Percentiles rank a stretch among this genome's conserved stretches.
Conservation (phyloP, 2,113 vertebrate genomes). For the Cheirogaleus medius region DNA sequence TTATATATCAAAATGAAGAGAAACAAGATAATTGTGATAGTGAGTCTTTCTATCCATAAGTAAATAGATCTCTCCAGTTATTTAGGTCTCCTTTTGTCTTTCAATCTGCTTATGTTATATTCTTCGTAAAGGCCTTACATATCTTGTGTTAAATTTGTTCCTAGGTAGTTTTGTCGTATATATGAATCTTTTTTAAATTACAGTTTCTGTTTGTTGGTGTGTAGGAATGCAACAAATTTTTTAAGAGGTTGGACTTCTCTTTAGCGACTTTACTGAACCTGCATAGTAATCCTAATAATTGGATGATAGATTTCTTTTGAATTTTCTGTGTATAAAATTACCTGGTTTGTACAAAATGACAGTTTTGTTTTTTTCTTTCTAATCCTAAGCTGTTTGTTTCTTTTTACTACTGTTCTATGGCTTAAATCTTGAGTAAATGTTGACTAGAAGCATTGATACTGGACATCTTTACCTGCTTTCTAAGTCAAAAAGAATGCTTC, state of each 20-base stretch:
- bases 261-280: background rate
- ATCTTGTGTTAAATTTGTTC: background rate
- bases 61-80: background rate
- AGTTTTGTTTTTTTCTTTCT: background rate
- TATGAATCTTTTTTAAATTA: background rate
- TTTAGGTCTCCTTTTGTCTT: background rate
- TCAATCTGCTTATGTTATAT: background rate
- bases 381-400: background rate
- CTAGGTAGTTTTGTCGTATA: background rate
- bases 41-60: background rate
- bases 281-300: background rate
- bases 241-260: background rate
- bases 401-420: background rate
- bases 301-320: background rate
- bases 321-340: background rate
- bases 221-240: background rate
- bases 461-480: background rate
- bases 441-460: background rate
- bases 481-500: background rate
- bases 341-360: background rate
- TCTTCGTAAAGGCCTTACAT: background rate
- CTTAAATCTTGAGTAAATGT: background rate
- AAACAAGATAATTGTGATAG: background rate
- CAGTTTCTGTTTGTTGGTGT: background rate
- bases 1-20: slow-evolving; percentile 2